These are phyloP conservation scores for Ancistrus triradiatus DNA, from an alignment of 2,113 vertebrate species.

Conservation along the genomic window DNA sequence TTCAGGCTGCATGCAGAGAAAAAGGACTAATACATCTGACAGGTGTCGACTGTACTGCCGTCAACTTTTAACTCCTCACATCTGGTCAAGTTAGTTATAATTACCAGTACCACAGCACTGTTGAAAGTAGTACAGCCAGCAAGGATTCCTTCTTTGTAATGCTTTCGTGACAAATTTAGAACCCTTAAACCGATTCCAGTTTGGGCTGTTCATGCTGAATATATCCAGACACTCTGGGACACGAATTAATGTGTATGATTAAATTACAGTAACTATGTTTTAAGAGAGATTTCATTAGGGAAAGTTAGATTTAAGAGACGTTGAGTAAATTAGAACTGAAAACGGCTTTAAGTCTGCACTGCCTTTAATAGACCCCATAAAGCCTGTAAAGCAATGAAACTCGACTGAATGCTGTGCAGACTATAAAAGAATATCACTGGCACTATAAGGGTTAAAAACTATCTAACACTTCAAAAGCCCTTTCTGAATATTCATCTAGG, in stretches of 20 bases:
- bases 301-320: conserved; percentile 14
- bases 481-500: conserved; percentile 14
- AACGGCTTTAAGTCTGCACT: neutral
- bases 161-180: conserved; percentile 9
- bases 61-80: conserved; percentile 19
- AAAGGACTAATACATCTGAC: conserved; percentile 2
- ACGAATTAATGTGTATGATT: conserved; percentile 18
- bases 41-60: conserved; percentile 4
- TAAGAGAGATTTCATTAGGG: conserved; percentile 25
- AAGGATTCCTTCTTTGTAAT: conserved; percentile 4
- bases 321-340: conserved; percentile 1
- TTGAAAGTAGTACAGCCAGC: conserved; percentile 1
- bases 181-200: conserved; percentile 8
- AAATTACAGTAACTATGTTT: conserved; percentile 17
- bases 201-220: neutral
- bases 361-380: neutral
- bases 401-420: neutral
- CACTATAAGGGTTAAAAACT: conserved; percentile 5
- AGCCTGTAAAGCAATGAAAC: too few relatives aligned
- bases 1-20: neutral
- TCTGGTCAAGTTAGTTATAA: conserved; percentile 9
- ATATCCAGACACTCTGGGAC: neutral
- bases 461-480: neutral
- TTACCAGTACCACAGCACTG: neutral
- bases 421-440: conserved; percentile 13